phyloP scores from a whole-genome alignment of 1,140 invertebrate species.

The Ips nitidus region DNA sequence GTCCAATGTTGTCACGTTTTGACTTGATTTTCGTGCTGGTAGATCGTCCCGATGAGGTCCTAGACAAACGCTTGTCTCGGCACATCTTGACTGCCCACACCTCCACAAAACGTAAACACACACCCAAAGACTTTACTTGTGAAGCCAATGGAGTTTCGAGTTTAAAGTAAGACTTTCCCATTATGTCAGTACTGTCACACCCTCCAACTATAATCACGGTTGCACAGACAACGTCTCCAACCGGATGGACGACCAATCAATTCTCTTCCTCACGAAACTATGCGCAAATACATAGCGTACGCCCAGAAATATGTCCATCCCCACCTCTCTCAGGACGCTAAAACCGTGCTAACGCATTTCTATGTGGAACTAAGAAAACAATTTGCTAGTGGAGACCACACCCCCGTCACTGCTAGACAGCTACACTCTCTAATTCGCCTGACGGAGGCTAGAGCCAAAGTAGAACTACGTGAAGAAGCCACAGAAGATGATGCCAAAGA shows the following conservation, averaged over 20 bases:
- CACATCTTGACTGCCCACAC: constrained; percentile 79
- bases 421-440: constrained; percentile 86
- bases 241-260: background rate
- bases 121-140: background rate
- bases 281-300: constrained; percentile 91
- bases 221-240: no score
- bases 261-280: constrained; percentile 67
- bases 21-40: constrained; percentile 91
- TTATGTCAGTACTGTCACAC: no score
- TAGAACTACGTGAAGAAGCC: constrained; percentile 79
- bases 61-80: constrained; percentile 76
- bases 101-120: constrained; percentile 49
- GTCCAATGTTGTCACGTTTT: constrained; percentile 87
- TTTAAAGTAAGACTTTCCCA: no score
- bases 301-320: constrained; percentile 87
- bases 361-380: constrained; percentile 77
- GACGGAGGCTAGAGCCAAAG: constrained; percentile 81
- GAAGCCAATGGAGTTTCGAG: no score
- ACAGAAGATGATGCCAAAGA: constrained; percentile 80
- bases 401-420: constrained; percentile 81
- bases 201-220: no score
- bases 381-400: constrained; percentile 57
- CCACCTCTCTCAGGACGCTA: constrained; percentile 70
- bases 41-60: constrained; percentile 79
- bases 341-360: constrained; percentile 72